Percentiles rank a stretch among this genome's conserved stretches.
Evolutionary conservation across 2,113 vertebrate species (phyloP).

Genomic region (Steatornis caripensis): DNA sequence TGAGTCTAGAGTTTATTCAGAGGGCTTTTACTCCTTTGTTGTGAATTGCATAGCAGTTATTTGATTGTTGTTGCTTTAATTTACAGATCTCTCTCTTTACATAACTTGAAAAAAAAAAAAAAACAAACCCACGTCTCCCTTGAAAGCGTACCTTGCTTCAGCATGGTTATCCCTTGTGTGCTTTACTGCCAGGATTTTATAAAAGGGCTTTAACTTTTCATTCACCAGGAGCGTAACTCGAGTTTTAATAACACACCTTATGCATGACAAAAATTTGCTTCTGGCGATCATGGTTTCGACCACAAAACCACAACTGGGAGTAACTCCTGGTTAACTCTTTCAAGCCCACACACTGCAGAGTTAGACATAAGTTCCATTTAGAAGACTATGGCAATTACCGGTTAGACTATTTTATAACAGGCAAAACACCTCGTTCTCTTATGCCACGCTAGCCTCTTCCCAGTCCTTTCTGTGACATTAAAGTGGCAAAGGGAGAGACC

Average conservation of each 20-base stretch:
- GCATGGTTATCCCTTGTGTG: slow-evolving; percentile 27
- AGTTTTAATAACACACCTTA: slow-evolving; percentile 83
- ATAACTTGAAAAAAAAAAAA: not conserved
- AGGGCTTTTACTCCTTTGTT: slow-evolving; percentile 7
- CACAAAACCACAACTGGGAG: slow-evolving; percentile 82
- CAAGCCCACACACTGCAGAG: slow-evolving; percentile 40
- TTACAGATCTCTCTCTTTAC: slow-evolving; percentile 54
- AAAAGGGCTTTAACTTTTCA: slow-evolving; percentile 80
- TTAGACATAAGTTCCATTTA: not conserved
- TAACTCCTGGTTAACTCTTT: slow-evolving; percentile 79
- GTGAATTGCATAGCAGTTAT: not conserved
- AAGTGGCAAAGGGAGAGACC: not conserved
- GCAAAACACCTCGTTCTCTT: slow-evolving; percentile 3
- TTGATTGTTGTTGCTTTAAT: slow-evolving; percentile 38
- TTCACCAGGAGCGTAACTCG: slow-evolving; percentile 76
- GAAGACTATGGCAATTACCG: slow-evolving; percentile 28
- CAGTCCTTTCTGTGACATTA: not conserved
- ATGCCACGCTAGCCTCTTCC: not conserved
- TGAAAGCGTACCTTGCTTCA: slow-evolving; percentile 7
- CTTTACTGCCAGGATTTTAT: slow-evolving; percentile 67
- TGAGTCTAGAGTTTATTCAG: slow-evolving; percentile 43
- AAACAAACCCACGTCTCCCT: not conserved
- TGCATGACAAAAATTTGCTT: slow-evolving; percentile 84
- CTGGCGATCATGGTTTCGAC: slow-evolving; percentile 85
- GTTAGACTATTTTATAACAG: slow-evolving; percentile 2